These are phyloP conservation scores for Pseudomyrmex cubaensis DNA, from an alignment of 1,140 invertebrate genomes.

Conservation along the genomic window DNA sequence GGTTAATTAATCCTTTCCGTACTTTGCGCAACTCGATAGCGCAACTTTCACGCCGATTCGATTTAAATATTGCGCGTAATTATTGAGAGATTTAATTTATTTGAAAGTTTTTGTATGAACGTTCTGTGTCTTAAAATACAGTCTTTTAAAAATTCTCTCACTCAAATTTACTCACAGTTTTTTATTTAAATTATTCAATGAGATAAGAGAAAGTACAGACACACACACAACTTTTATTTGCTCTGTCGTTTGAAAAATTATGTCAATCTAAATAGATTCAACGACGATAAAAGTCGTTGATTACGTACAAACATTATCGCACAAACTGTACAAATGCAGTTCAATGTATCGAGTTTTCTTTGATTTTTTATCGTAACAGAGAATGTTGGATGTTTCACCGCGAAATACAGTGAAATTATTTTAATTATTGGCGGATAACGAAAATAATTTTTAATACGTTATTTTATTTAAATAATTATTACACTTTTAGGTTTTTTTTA, in stretches of 20 bases:
- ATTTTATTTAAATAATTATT: too few relatives aligned
- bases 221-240: not conserved
- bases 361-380: not conserved
- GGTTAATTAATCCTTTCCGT: not conserved
- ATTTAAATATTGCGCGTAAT: not conserved
- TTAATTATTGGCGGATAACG: too few relatives aligned
- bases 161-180: too few relatives aligned
- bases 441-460: too few relatives aligned
- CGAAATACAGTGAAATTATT: too few relatives aligned
- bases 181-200: too few relatives aligned
- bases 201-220: not conserved
- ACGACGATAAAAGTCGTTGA: constrained; percentile 2
- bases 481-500: too few relatives aligned
- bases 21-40: not conserved
- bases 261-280: not conserved
- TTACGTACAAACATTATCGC: not conserved
- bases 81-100: not conserved
- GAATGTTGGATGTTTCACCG: too few relatives aligned
- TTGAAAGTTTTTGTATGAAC: not conserved
- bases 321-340: constrained; percentile 41
- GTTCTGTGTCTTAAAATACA: not conserved
- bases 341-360: constrained; percentile 39
- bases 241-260: constrained; percentile 1
- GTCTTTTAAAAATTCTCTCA: not conserved
- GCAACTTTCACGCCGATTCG: not conserved